phyloP scores from a whole-genome alignment of 1,140 invertebrate genomes.

The Cyclina sinensis region DNA sequence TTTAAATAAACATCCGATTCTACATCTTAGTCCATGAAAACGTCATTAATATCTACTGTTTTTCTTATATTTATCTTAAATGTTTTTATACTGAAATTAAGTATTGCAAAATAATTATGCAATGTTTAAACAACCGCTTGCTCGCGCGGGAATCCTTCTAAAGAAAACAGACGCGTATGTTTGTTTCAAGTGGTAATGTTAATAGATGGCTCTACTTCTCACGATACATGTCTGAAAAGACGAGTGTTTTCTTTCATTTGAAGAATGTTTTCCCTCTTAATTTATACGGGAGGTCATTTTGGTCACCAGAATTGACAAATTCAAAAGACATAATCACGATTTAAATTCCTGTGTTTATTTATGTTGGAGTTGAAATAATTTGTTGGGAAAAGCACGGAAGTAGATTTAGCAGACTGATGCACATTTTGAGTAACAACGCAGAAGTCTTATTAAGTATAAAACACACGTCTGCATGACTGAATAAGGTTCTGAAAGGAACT shows the following conservation, averaged over 20 bases:
- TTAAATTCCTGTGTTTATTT: neutral
- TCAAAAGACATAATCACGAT: neutral
- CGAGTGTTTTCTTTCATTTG: neutral
- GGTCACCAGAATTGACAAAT: neutral
- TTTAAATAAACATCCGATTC: neutral
- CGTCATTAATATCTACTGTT: neutral
- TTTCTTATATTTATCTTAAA: neutral
- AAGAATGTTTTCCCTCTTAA: neutral
- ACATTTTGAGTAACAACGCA: too few species aligned
- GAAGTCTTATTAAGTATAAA: too few species aligned
- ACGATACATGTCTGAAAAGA: neutral
- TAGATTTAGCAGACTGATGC: neutral
- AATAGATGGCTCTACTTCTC: conserved; percentile 12
- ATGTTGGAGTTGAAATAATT: neutral
- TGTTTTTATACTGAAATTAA: neutral
- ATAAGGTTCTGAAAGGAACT: too few species aligned
- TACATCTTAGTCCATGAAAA: neutral
- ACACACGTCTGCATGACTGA: too few species aligned
- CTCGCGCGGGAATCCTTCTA: neutral
- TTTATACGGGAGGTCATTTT: neutral
- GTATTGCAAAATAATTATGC: neutral
- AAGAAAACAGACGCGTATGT: neutral
- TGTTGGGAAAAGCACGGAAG: neutral
- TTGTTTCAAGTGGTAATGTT: neutral
- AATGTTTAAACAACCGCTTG: neutral